Evolutionary conservation across 1,140 invertebrate genomes (phyloP), one percentile per base, ranked within the genome.

Genomic region (Asbolus verrucosus): DNA sequence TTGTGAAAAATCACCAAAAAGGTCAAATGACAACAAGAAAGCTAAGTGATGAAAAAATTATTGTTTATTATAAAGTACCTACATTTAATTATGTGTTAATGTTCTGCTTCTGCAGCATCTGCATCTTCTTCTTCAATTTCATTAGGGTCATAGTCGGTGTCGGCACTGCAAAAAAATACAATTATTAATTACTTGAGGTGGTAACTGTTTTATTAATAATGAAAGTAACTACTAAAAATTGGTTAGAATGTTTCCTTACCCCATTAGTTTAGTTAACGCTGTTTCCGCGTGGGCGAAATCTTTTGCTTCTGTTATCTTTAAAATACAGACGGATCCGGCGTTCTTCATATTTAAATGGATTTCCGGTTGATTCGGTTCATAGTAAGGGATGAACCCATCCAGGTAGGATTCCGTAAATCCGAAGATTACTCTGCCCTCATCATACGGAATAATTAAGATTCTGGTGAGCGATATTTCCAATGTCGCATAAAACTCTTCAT

Each of bases 111-210:
- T n/a, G n/a, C n/a, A n/a, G n/a, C n/a, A n/a, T n/a, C n/a, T n/a
- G n/a, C n/a, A n/a, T n/a, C n/a, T n/a, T n/a, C n/a, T n/a, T n/a
- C n/a, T n/a, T n/a, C n/a, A n/a, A n/a, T n/a, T n/a, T n/a, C n/a
- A n/a, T n/a, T n/a, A n/a, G n/a, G n/a, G n/a, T n/a, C n/a, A n/a
- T n/a, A n/a, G n/a, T n/a, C n/a, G n/a, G n/a, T n/a, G n/a, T n/a
- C n/a, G n/a, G n/a, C n/a, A n/a, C n/a, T n/a, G n/a, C n/a, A n/a
- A n/a, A n/a, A n/a, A n/a, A n/a, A n/a, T n/a, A n/a, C n/a, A n/a
- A n/a, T n/a, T n/a, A n/a, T n/a, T n/a, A 87, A 0, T 8, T 6
- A 67, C 89, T 89, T 30, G 27, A 30, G 27, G 27, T 30, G 9
- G 27, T 30, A 30, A 30, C 27, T 30, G 27, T 30, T 30, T 30